Percentiles rank a stretch among this genome's conserved stretches.
phyloP scores from a whole-genome alignment of 2,797 vertebrate genomes.

The Odontamblyopus rebecca region DNA sequence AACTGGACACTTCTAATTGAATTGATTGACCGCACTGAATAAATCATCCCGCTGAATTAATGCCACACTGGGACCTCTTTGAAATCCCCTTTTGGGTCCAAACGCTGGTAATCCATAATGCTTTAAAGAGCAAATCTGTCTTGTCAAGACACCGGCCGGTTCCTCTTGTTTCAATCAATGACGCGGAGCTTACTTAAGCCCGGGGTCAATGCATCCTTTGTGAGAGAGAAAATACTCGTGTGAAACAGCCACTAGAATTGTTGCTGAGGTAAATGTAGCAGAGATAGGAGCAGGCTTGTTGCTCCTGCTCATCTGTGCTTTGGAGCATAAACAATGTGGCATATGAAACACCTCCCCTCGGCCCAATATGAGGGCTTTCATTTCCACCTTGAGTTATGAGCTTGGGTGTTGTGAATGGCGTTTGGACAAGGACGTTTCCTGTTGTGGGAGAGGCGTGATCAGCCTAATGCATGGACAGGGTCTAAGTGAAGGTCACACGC shows the following conservation, averaged over 20 bases:
- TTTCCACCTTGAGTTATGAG: conserved; percentile 53
- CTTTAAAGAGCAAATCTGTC: conserved; percentile 62
- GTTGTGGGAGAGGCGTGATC: conserved; percentile 48
- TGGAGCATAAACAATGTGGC: conserved; percentile 52
- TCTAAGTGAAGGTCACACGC: conserved; percentile 56
- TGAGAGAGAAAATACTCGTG: conserved; percentile 41
- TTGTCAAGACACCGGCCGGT: conserved; percentile 47
- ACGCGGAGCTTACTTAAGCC: conserved; percentile 51
- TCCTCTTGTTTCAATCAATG: conserved; percentile 60
- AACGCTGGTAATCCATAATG: conserved; percentile 66
- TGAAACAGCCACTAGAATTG: conserved; percentile 15
- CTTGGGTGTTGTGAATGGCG: conserved; percentile 41
- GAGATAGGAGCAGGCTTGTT: conserved; percentile 29
- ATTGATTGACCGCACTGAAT: conserved; percentile 55
- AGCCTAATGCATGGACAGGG: conserved; percentile 46
- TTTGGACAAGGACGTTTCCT: conserved; percentile 38
- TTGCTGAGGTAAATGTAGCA: conserved; percentile 13
- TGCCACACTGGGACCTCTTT: conserved; percentile 21
- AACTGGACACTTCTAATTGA: conserved; percentile 56
- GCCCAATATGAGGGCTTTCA: conserved; percentile 53
- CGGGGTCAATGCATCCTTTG: conserved; percentile 49
- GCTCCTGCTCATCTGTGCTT: conserved; percentile 29
- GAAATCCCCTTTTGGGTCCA: conserved; percentile 45
- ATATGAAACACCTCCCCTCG: conserved; percentile 54
- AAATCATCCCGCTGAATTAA: conserved; percentile 61